A percentile compares a stretch with the other conserved stretches of the same genome.
phyloP scores from a whole-genome alignment of 2,888 invertebrate species.

The Amaurobius ferox region DNA sequence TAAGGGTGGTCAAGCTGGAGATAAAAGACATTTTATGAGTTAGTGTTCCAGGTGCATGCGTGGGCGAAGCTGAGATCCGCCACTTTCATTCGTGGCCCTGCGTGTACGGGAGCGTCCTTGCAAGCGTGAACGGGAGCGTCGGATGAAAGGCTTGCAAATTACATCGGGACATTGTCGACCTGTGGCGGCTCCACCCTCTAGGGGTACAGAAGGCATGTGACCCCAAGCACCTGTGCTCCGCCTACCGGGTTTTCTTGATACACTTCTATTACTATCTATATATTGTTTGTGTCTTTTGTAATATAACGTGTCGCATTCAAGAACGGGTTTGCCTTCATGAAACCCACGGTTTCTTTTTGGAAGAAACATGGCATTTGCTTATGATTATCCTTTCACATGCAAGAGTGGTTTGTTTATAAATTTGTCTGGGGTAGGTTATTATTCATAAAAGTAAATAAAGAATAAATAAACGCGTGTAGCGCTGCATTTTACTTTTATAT shows the following conservation, averaged over 20 bases:
- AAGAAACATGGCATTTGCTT: slow-evolving; percentile 1
- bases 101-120: slow-evolving; percentile 56
- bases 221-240: slow-evolving; percentile 53
- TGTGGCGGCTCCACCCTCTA: slow-evolving; percentile 48
- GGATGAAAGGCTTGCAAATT: slow-evolving; percentile 29
- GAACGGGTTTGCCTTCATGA: slow-evolving; percentile 56
- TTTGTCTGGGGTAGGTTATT: slow-evolving; percentile 1
- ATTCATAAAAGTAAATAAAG: slow-evolving; percentile 3
- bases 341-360: slow-evolving; percentile 19
- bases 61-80: slow-evolving; percentile 38
- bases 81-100: slow-evolving; percentile 25
- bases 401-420: slow-evolving; percentile 59
- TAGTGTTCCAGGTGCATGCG: slow-evolving; percentile 27
- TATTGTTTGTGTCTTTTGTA: slow-evolving; percentile 52
- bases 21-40: slow-evolving; percentile 38
- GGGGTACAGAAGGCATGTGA: slow-evolving; percentile 63
- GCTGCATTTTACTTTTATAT: not conserved
- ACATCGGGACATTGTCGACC: slow-evolving; percentile 38
- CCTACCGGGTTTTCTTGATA: slow-evolving; percentile 65
- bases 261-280: slow-evolving; percentile 51
- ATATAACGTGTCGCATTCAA: slow-evolving; percentile 44
- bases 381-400: slow-evolving; percentile 34
- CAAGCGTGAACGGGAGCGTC: slow-evolving; percentile 61
- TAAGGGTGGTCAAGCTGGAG: slow-evolving; percentile 1
- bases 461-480: not conserved